phyloP scores from a whole-genome alignment of 1,140 invertebrate genomes.

The Cydia amplana region DNA sequence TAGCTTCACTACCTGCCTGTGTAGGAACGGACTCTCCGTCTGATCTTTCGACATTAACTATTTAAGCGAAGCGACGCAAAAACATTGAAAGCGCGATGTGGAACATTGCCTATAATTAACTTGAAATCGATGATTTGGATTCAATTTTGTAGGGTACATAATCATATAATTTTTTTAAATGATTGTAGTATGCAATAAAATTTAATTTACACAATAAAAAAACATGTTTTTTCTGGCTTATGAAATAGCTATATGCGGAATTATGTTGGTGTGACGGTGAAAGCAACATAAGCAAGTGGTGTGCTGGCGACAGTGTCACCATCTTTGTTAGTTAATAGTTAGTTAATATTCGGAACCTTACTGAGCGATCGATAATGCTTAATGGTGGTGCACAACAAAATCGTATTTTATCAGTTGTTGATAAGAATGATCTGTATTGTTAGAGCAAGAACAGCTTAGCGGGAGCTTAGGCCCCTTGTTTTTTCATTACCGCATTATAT shows the following conservation, averaged over 20 bases:
- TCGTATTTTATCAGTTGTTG: background rate
- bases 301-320: background rate
- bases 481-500: too few relatives aligned
- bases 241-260: background rate
- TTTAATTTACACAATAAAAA: background rate
- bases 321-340: too few relatives aligned
- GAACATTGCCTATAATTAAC: background rate
- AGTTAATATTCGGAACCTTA: background rate
- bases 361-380: background rate
- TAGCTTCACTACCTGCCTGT: background rate
- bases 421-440: background rate
- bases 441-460: too few relatives aligned
- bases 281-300: background rate
- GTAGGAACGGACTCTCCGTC: slow-evolving; percentile 7
- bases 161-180: background rate
- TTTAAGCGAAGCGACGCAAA: background rate
- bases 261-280: background rate
- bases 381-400: background rate
- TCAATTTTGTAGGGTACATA: background rate
- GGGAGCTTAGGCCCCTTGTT: too few relatives aligned
- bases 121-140: background rate
- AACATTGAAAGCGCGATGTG: slow-evolving; percentile 10
- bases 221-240: background rate
- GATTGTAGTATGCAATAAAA: background rate
- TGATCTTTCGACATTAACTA: background rate